Base-by-base conservation (phyloP, 2,888 invertebrate species). In the Sylvicola cinctus region DNA sequence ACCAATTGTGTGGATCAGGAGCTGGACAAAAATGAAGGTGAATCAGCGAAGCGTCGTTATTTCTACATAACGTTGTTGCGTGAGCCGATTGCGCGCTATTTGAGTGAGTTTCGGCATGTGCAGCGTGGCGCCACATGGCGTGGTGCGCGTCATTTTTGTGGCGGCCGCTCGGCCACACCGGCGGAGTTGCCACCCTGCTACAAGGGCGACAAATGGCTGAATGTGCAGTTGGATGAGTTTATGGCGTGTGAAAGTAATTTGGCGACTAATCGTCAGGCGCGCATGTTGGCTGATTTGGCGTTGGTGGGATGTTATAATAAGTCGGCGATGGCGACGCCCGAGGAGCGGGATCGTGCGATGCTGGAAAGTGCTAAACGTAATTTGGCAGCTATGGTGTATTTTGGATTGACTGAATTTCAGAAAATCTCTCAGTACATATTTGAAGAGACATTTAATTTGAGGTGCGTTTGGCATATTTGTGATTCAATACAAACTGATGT, bases 91-190 rank as follows among this genome's bases (percentile, higher is more conserved):
- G 70, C 81, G 35, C 72, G 75, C 56, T 98, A 90, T 61, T 64
- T 98, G 49, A 93, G 93, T 37, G 98, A 98, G 60, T 98, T 85
- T 60, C 72, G 88, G 29, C 98, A 98, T 60, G 95, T 96, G 32
- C 83, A 87, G 51, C 70, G 96, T 17, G 93, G 95, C 25, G 93
- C 91, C 38, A 93, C 93, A 27, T 95, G 95, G 95, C 83, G 83
- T 54, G 83, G 80, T 26, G 72, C 75, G 12, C 58, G 74, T 1
- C 76, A 76, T 50, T 74, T 69, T 68, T 77, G 76, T 47, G 66
- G 71, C 46, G 75, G 78, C 6, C 68, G 79, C 26, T 69, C 72
- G 26, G 84, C 90, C 10, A 74, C 78, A 3, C 67, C 71, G 11
- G 63, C 70, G 4, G 91, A 93, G 52, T 69, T 96, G 41, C 90